Conservation (phyloP, 2,113 vertebrate species). For the Poeciliopsis prolifica region DNA sequence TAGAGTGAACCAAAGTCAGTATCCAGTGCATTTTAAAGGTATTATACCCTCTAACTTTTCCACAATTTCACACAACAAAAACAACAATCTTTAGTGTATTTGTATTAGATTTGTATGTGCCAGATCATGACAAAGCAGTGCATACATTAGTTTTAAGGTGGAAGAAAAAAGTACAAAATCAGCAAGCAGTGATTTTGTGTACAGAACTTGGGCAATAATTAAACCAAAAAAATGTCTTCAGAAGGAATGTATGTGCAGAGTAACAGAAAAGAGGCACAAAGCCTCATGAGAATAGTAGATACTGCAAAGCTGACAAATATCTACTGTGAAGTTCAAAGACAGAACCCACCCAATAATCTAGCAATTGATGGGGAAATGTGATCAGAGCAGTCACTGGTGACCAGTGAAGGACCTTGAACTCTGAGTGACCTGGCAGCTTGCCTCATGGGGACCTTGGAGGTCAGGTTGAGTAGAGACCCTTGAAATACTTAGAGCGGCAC, state of each 20-base stretch:
- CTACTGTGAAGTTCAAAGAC: constrained; percentile 15
- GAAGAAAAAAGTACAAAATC: not conserved
- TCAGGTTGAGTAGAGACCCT: constrained; percentile 29
- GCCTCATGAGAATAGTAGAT: not conserved
- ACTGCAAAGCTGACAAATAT: not conserved
- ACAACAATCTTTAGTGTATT: not conserved
- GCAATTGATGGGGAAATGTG: constrained; percentile 50
- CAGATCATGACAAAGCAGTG: not conserved
- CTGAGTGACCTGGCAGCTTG: constrained; percentile 58
- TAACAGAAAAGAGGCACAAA: not conserved
- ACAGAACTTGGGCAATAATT: not conserved
- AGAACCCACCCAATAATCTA: constrained; percentile 52
- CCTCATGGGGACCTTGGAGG: constrained; percentile 23
- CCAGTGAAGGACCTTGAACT: constrained; percentile 53
- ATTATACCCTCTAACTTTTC: no score
- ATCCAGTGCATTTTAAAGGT: no score
- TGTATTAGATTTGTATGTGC: not conserved
- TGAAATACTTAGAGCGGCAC: constrained; percentile 33
- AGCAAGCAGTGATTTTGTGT: not conserved
- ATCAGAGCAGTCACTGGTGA: constrained; percentile 13
- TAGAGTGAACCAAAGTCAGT: no score
- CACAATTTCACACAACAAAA: no score
- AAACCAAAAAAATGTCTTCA: not conserved
- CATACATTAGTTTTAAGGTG: not conserved
- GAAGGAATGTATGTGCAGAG: not conserved